A percentile compares a stretch with the other conserved stretches of the same genome.
Evolutionary conservation across 2,113 vertebrate species (phyloP).

Genomic region (Origma solitaria): DNA sequence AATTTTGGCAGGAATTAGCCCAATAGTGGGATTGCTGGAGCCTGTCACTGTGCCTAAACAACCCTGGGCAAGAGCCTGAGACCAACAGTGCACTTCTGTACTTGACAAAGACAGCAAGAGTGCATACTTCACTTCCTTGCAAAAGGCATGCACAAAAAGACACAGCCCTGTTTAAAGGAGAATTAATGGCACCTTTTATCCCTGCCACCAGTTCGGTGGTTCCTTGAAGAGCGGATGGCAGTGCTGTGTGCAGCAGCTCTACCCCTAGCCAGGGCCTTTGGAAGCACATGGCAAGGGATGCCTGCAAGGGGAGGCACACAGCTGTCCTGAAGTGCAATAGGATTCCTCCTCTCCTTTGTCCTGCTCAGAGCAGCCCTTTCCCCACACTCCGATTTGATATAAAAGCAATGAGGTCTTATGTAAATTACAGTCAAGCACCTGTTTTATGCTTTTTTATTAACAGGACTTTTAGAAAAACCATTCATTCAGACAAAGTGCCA

Average conservation of each 20-base stretch:
- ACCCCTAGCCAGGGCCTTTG: not conserved
- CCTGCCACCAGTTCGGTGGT: not conserved
- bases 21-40: not conserved
- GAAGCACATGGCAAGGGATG: not conserved
- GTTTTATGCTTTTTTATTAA: not conserved
- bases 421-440: not conserved
- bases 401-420: not conserved
- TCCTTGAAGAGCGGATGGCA: not conserved
- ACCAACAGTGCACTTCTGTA: not conserved
- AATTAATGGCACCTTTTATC: not conserved
- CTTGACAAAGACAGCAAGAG: not conserved
- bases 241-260: not conserved
- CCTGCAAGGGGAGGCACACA: not conserved
- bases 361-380: not conserved
- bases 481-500: not conserved
- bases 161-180: not conserved
- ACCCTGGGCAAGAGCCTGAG: not conserved
- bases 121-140: rapidly evolving
- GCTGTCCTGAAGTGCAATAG: not conserved
- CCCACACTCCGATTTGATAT: not conserved
- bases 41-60: not conserved
- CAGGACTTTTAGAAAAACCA: not conserved
- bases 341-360: not conserved
- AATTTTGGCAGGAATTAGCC: not conserved
- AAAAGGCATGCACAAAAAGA: not conserved